Conservation (phyloP, 2,888 invertebrate species). For the Drosophila macrospina region DNA sequence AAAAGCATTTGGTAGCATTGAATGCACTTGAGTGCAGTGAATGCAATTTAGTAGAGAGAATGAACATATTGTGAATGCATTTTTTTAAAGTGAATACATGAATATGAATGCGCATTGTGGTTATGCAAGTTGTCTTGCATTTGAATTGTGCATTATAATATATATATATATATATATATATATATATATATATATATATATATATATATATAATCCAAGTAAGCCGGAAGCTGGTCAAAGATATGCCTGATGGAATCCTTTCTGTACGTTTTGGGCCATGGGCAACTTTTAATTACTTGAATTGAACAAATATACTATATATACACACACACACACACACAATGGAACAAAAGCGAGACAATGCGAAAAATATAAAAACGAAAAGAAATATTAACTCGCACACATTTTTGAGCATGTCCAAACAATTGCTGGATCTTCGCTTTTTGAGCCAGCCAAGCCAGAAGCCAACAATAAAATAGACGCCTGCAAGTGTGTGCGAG, state of each 20-base stretch:
- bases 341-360: constrained; percentile 7
- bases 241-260: constrained; percentile 17
- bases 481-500: background rate
- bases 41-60: constrained; percentile 3
- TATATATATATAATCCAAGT: constrained; percentile 34
- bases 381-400: constrained; percentile 15
- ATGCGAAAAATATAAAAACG: background rate
- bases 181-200: too few relatives aligned
- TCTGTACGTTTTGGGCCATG: background rate
- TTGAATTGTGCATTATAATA: constrained; percentile 28
- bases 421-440: constrained; percentile 29
- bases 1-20: background rate
- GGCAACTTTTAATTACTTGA: constrained; percentile 39
- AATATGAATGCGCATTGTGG: constrained; percentile 4
- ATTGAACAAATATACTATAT: constrained; percentile 6
- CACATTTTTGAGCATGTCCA: constrained; percentile 44
- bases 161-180: too few relatives aligned
- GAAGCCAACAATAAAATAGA: constrained; percentile 16
- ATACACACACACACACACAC: constrained; percentile 6
- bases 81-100: constrained; percentile 2
- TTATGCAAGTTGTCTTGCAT: constrained; percentile 10
- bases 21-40: background rate
- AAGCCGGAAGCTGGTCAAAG: constrained; percentile 33
- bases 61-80: constrained; percentile 2
- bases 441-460: constrained; percentile 5